phyloP scores from a whole-genome alignment of 2,113 vertebrate genomes.

The Sigmodon hispidus region DNA sequence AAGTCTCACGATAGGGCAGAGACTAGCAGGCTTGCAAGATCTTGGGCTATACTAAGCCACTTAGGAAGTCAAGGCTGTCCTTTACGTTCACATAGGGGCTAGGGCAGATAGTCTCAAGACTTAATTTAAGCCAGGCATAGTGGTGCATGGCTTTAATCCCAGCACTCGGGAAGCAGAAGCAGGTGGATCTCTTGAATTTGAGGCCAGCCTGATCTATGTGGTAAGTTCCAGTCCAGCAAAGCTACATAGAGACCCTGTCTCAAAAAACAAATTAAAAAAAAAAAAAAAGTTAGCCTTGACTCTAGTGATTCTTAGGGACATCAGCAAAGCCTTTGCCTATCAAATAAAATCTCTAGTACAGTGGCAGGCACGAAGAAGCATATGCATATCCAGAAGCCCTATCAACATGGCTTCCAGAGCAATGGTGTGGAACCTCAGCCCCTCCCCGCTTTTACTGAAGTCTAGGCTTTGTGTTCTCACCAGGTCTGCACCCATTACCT shows the following conservation, averaged over 20 bases:
- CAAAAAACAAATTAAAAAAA: not conserved
- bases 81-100: not conserved
- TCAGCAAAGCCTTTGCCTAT: not conserved
- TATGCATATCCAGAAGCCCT: not conserved
- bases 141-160: not conserved
- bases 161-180: not conserved
- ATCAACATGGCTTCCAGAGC: not conserved
- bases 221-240: not conserved
- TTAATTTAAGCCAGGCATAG: not conserved
- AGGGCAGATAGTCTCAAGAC: too few relatives aligned
- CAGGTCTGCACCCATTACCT: conserved; percentile 89
- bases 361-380: not conserved
- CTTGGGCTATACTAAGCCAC: too few relatives aligned
- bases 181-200: not conserved
- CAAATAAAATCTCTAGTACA: rapidly evolving
- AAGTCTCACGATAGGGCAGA: too few relatives aligned
- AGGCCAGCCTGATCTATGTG: not conserved
- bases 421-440: not conserved
- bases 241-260: not conserved
- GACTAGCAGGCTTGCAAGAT: not conserved
- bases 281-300: not conserved
- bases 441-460: not conserved
- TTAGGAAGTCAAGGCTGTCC: not conserved
- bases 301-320: not conserved
- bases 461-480: not conserved